phyloP scores from a whole-genome alignment of 2,888 invertebrate species.

The Dorcus parallelipipedus region DNA sequence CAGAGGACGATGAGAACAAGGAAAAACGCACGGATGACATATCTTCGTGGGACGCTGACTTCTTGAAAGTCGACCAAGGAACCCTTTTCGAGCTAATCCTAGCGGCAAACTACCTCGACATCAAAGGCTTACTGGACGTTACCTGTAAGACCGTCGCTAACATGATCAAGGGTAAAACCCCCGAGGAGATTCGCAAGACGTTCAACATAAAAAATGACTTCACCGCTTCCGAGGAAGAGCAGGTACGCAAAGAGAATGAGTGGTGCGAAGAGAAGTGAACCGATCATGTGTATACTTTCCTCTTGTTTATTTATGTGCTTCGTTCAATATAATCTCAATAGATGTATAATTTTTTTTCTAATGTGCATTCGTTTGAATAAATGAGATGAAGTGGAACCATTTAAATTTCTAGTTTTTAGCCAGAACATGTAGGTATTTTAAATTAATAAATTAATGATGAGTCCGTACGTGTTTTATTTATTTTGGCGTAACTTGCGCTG shows the following conservation, averaged over 20 bases:
- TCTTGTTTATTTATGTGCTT: too few species aligned
- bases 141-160: slow-evolving; percentile 98
- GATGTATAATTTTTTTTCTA: too few species aligned
- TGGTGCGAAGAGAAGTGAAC: slow-evolving; percentile 86
- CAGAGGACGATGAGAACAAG: slow-evolving; percentile 96
- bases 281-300: too few species aligned
- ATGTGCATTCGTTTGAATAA: too few species aligned
- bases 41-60: slow-evolving; percentile 98
- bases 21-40: slow-evolving; percentile 99
- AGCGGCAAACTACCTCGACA: slow-evolving; percentile 96
- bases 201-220: slow-evolving; percentile 98
- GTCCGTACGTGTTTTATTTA: too few species aligned
- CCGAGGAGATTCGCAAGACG: slow-evolving; percentile 93
- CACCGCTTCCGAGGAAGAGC: slow-evolving; percentile 93
- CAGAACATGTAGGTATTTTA: too few species aligned
- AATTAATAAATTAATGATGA: too few species aligned
- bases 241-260: slow-evolving; percentile 94
- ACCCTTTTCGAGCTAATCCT: slow-evolving; percentile 94
- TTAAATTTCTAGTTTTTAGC: too few species aligned
- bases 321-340: too few species aligned
- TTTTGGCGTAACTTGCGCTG: too few species aligned
- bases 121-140: slow-evolving; percentile 92
- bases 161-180: slow-evolving; percentile 98
- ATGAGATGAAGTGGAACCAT: too few species aligned
- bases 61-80: slow-evolving; percentile 96